Conservation (phyloP, 35 echinoderm and acorn worm genomes). For the Heliocidaris tuberculata region DNA sequence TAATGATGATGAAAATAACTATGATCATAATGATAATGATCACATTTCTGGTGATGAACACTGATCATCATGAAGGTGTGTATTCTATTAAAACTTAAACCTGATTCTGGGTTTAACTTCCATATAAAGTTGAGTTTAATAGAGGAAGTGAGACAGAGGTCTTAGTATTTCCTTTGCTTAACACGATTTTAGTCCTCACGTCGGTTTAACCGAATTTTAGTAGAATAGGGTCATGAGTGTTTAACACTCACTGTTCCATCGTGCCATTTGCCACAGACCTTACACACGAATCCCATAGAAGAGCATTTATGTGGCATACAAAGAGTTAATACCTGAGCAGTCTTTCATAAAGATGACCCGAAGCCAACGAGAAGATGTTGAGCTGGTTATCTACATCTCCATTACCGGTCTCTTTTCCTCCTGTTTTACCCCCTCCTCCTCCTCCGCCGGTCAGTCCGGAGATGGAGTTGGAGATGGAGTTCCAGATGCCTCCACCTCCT, state of each 20-base stretch:
- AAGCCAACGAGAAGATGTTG: constrained; percentile 98
- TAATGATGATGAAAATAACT: too few species aligned
- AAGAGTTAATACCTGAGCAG: constrained; percentile 92
- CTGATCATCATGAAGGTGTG: too few species aligned
- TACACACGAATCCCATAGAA: too few species aligned
- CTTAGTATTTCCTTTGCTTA: too few species aligned
- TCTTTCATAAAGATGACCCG: constrained; percentile 96
- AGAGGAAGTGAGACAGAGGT: neutral
- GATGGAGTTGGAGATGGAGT: constrained; percentile 79
- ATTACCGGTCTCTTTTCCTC: neutral
- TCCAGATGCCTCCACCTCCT: constrained; percentile 85
- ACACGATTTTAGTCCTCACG: too few species aligned
- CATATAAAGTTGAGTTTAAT: neutral
- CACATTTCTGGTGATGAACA: too few species aligned
- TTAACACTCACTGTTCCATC: too few species aligned
- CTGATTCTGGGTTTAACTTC: too few species aligned
- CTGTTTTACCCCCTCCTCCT: neutral
- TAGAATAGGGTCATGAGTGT: neutral
- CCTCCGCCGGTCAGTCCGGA: neutral
- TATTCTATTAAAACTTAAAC: too few species aligned
- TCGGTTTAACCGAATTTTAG: neutral
- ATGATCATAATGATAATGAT: too few species aligned
- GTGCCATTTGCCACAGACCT: too few species aligned
- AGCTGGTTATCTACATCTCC: constrained; percentile 69
- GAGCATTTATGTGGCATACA: too few species aligned